Evolutionary conservation across 2,888 invertebrate genomes (phyloP), one percentile per base, ranked within the genome.

Genomic region (Drosophila putrida): DNA sequence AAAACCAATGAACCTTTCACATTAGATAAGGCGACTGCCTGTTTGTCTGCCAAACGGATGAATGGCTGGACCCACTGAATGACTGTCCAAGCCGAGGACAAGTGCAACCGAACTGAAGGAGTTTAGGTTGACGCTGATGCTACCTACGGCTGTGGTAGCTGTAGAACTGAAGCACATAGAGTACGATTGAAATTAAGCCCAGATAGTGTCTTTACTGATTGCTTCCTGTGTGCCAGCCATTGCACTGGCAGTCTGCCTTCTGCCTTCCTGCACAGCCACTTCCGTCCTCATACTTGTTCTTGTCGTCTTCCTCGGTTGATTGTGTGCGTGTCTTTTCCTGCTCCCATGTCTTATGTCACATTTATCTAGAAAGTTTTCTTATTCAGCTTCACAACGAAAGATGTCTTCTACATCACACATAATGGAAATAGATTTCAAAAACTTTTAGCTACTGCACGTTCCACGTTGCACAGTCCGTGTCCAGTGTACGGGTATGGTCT

Each of bases 161-260:
- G n/a, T n/a, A n/a, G 28, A 46, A 67, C 50, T 58, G 57, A 15
- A 57, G 51, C 71, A 75, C 36, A 84, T 50, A 74, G 58, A 15
- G 57, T 44, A 66, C 73, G 84, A 85, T 87, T 77, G 84, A 88
- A 88, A 85, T 88, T 81, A 84, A 74, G 74, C 79, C 65, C 66
- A 78, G 83, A 79, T 82, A 77, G 75, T 90, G 89, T 90, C 90
- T 88, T 82, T 90, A 88, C 90, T 90, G 89, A 90, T 90, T 90
- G 90, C 90, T 90, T 90, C 89, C 89, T 89, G 79, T 89, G 76
- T 84, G 81, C 74, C 65, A 54, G 36, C 46, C 50, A 47, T 58
- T 43, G 54, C 27, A 20, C 20, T 20, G 20, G 3, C 20, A 44
- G 55, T 55, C 55, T 36, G 44, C 55, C 73, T 49, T 55, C 55